Evolutionary conservation across 2,113 vertebrate genomes (phyloP).

Genomic region (Seriola dumerili): DNA sequence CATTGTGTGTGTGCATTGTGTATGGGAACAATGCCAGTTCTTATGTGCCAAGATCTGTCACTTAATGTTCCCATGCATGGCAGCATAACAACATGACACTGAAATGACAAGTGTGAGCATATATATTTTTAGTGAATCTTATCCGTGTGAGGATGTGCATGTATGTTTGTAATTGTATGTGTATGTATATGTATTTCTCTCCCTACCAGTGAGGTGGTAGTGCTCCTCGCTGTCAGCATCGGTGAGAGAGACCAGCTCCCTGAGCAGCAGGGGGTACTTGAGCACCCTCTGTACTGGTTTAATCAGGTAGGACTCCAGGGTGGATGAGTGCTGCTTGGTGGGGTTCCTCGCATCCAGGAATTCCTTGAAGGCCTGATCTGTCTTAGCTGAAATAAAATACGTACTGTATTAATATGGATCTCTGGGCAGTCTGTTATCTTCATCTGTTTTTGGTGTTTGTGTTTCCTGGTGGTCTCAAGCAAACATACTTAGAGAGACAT

Average conservation of each 20-base stretch:
- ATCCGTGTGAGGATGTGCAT: background rate
- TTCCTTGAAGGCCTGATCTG: conserved; percentile 93
- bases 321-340: conserved; percentile 97
- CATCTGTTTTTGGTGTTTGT: background rate
- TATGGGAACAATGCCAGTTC: background rate
- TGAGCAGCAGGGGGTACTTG: conserved; percentile 96
- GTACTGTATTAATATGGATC: conserved; percentile 17
- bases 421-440: background rate
- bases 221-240: conserved; percentile 96
- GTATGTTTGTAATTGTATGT: too few species aligned
- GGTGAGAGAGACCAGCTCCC: conserved; percentile 95
- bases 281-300: conserved; percentile 98
- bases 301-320: conserved; percentile 97
- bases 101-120: conserved; percentile 25
- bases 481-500: background rate
- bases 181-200: background rate
- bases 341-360: conserved; percentile 95
- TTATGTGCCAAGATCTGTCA: background rate
- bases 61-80: background rate
- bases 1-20: background rate
- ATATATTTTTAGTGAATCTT: conserved; percentile 10
- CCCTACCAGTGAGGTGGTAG: conserved; percentile 93
- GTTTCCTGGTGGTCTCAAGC: background rate
- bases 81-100: background rate
- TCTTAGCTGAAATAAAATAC: conserved; percentile 87